Evolutionary conservation across 1,140 invertebrate genomes (phyloP).

Genomic region (Heterodera carotae): DNA sequence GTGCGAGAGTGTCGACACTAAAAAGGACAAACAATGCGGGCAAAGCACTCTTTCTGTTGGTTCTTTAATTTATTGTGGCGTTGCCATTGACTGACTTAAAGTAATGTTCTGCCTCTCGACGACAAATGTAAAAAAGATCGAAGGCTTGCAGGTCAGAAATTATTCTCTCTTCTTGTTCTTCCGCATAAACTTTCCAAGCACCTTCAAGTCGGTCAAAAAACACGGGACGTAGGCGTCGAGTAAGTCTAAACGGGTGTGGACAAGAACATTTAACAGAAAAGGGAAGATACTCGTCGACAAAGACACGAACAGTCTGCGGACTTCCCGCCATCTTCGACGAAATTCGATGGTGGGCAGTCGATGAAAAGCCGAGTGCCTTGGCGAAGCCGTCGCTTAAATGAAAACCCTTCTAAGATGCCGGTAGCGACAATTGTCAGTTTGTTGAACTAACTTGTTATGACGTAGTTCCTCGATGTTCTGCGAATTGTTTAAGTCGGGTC

Average conservation of each 20-base stretch:
- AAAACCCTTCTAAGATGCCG: too few relatives aligned
- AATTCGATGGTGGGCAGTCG: conserved; percentile 60
- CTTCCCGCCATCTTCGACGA: conserved; percentile 63
- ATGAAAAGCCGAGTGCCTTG: conserved; percentile 58
- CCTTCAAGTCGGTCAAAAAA: conserved; percentile 59
- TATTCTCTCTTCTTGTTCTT: conserved; percentile 47
- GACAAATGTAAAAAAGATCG: conserved; percentile 63
- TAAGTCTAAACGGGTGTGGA: conserved; percentile 41
- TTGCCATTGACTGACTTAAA: conserved; percentile 43
- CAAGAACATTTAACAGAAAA: conserved; percentile 3
- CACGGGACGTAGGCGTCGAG: conserved; percentile 57
- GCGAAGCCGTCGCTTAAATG: conserved; percentile 59
- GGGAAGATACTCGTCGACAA: conserved; percentile 49
- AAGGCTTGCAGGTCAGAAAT: conserved; percentile 43
- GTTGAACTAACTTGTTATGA: conserved; percentile 44
- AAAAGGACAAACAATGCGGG: conserved; percentile 29
- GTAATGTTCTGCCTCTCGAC: conserved; percentile 59
- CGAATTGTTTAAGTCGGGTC: conserved; percentile 63
- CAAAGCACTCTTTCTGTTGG: too few relatives aligned
- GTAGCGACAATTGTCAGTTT: too few relatives aligned
- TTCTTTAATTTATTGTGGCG: neutral
- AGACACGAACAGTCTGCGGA: conserved; percentile 61
- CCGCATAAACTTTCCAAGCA: conserved; percentile 54
- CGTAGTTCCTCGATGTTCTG: conserved; percentile 62
- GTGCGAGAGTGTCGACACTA: conserved; percentile 58